These are phyloP conservation scores for Myripristis jacobus DNA, from an alignment of 2,797 vertebrate genomes.

Conservation along the genomic window DNA sequence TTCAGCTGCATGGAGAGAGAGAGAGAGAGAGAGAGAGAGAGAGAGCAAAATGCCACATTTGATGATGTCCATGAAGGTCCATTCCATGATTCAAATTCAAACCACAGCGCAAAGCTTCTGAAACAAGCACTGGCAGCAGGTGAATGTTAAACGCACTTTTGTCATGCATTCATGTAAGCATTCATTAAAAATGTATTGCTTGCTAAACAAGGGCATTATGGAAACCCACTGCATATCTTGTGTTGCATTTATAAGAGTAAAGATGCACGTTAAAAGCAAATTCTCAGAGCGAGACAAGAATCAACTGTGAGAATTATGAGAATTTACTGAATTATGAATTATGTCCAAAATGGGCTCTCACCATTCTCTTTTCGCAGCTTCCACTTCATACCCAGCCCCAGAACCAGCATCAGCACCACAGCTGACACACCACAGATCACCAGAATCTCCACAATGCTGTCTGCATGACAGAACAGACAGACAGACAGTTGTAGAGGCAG, in stretches of 20 bases:
- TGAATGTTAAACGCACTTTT: not conserved
- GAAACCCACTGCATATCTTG: too few species aligned
- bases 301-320: too few species aligned
- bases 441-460: constrained; percentile 11
- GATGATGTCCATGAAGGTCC: not conserved
- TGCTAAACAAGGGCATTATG: too few species aligned
- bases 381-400: constrained; percentile 64
- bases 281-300: too few species aligned
- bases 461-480: constrained; percentile 33
- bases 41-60: constrained; percentile 10
- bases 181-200: too few species aligned
- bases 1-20: constrained; percentile 52
- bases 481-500: not conserved
- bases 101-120: too few species aligned
- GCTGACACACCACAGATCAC: constrained; percentile 66
- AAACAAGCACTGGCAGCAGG: not conserved
- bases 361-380: constrained; percentile 66
- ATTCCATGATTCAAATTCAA: not conserved
- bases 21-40: not conserved
- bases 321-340: too few species aligned
- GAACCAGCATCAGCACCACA: constrained; percentile 48
- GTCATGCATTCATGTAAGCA: too few species aligned
- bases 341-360: constrained; percentile 39
- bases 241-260: too few species aligned
- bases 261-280: too few species aligned